Evolutionary conservation across 2,888 invertebrate genomes (phyloP).

Genomic region (Endotricha flammealis): DNA sequence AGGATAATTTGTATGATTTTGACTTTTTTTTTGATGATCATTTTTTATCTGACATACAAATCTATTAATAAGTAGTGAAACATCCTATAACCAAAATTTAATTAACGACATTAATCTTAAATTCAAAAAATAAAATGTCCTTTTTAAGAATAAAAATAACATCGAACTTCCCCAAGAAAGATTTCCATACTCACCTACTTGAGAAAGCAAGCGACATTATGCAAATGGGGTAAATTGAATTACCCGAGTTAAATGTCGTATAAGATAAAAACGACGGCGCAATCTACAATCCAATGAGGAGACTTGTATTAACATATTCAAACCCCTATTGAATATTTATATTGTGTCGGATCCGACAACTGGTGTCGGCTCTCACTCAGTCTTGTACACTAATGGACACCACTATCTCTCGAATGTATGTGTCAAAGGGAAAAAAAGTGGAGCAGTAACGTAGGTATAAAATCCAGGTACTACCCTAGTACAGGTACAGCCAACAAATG

Average conservation of each 20-base stretch:
- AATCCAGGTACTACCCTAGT: too few relatives aligned
- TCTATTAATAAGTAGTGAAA: too few relatives aligned
- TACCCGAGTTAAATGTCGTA: conserved; percentile 78
- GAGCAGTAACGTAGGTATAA: conserved; percentile 42
- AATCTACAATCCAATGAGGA: conserved; percentile 77
- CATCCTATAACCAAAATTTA: too few relatives aligned
- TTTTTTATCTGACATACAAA: too few relatives aligned
- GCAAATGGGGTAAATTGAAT: conserved; percentile 78
- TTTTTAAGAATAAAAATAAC: conserved; percentile 3
- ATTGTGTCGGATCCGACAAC: conserved; percentile 45
- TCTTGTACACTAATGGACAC: conserved; percentile 67
- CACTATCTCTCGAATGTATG: conserved; percentile 55
- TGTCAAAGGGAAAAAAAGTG: conserved; percentile 54
- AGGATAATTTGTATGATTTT: too few relatives aligned
- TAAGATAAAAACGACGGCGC: conserved; percentile 77
- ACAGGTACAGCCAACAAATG: too few relatives aligned
- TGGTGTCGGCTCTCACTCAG: conserved; percentile 53
- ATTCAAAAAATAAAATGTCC: too few relatives aligned
- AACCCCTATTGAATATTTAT: conserved; percentile 77
- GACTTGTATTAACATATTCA: conserved; percentile 74
- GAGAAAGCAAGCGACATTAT: conserved; percentile 66
- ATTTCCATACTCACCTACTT: conserved; percentile 76
- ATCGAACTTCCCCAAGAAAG: conserved; percentile 18
- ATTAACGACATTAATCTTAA: too few relatives aligned
- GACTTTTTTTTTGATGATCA: too few relatives aligned